A percentile compares a stretch with the other conserved stretches of the same genome.
Evolutionary conservation across 2,113 vertebrate species (phyloP).

Genomic region (Pomatostomus ruficeps): DNA sequence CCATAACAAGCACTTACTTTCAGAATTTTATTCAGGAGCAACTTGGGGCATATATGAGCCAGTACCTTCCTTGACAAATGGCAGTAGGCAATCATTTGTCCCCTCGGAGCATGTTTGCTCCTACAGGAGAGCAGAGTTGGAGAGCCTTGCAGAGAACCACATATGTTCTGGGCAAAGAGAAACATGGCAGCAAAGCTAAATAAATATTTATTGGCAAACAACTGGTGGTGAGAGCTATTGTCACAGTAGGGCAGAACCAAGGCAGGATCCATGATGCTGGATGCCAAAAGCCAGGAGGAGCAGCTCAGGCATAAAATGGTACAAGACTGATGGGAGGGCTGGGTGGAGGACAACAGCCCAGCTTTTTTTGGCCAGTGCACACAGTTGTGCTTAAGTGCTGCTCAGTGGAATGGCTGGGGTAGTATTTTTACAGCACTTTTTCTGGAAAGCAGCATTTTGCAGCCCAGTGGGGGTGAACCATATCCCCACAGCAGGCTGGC

Average conservation of each 20-base stretch:
- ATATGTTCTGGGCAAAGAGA: not conserved
- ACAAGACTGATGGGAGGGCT: not conserved
- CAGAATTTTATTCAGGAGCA: not conserved
- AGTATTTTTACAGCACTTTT: not conserved
- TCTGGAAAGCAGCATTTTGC: conserved; percentile 11
- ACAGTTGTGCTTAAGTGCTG: not conserved
- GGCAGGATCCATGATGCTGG: not conserved
- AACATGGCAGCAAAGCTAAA: not conserved
- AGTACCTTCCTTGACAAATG: not conserved
- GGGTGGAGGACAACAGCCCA: not conserved
- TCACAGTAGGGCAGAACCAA: not conserved
- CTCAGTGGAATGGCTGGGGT: not conserved
- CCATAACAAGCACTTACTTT: not conserved
- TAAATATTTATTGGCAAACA: not conserved
- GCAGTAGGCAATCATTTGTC: rapidly evolving
- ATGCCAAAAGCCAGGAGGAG: not conserved
- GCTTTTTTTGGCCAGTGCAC: not conserved
- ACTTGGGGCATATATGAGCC: not conserved
- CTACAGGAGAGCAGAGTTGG: not conserved
- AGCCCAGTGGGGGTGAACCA: not conserved
- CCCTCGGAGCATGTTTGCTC: not conserved
- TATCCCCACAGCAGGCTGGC: not conserved
- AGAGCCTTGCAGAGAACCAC: not conserved
- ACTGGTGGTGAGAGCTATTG: not conserved
- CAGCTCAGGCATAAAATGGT: not conserved